Base-by-base conservation (phyloP, 2,888 invertebrate species). In the Acleris laterana region DNA sequence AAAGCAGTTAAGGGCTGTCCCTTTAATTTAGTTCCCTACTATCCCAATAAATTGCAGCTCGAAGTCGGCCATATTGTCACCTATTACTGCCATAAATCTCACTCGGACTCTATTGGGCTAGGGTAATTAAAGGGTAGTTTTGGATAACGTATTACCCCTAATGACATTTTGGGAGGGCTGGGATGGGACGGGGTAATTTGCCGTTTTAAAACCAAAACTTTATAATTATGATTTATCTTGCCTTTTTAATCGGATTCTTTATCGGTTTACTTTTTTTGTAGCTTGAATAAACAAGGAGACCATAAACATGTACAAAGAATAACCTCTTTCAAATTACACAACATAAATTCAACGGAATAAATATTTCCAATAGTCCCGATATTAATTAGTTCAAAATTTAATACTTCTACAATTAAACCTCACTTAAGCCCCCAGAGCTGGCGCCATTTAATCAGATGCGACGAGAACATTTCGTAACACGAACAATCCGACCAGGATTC, bases 81-180 rank as follows among this genome's bases (percentile, higher is more conserved):
- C 88, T 89, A 90, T 90, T 90, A 89, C 85, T 85, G 80, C 88
- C 78, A 88, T 90, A 89, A 90, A 90, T 90, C 87, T 87, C 77
- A 70, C 52, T 58, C 50, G 63, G 55, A 67, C 72, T 74, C 76
- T 74, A 74, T 75, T 74, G 76, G 76, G 53, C 64, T 63, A 63
- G 72, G 74, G 75, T 78, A 83, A 83, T 81, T 81, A 81, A 78
- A 77, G 74, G 79, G 73, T 75, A 75, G 71, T 74, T 68, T 59
- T 64, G 56, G 64, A 53, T 67, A 68, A 67, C 50, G 60, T 42
- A 68, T 55, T 52, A 42, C 48, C 51, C 55, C 46, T 61, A 62
- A 62, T 56, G 56, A 55, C 64, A 19, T 55, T 64, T 64, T 53
- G 22, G 55, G 64, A n/a, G 25, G 17, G 50, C 28, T 55, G 38